phyloP scores from a whole-genome alignment of 2,797 vertebrate species.

The Danio jaintianensis region DNA sequence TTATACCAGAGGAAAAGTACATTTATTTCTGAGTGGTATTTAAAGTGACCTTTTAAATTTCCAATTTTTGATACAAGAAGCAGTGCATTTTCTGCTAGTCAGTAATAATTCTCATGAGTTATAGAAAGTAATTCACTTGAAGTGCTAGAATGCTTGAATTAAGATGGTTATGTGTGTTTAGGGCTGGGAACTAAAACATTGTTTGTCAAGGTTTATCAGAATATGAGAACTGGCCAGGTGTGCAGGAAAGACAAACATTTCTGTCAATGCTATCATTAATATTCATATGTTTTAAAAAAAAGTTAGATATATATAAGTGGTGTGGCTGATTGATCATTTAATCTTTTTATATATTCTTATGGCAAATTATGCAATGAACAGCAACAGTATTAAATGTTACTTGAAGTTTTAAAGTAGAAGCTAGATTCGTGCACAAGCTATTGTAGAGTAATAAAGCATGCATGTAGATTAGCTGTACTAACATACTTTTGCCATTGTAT shows the following conservation, averaged over 20 bases:
- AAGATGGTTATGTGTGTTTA: not conserved
- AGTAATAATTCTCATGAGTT: not conserved
- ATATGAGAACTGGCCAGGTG: conserved; percentile 13
- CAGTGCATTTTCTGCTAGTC: not conserved
- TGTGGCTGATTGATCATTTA: too few species aligned
- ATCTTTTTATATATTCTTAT: too few species aligned
- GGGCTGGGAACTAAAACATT: not conserved
- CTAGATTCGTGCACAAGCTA: not conserved
- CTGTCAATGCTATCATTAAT: not conserved
- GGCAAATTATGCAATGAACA: not conserved
- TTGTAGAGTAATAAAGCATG: too few species aligned
- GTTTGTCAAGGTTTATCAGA: not conserved
- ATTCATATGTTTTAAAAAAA: too few species aligned
- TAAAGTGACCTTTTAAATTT: too few species aligned
- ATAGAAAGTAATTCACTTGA: too few species aligned
- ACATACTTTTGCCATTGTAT: not conserved
- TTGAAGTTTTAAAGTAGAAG: not conserved
- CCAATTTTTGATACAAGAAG: not conserved
- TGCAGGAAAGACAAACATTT: conserved; percentile 28
- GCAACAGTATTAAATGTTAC: not conserved
- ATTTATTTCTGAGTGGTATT: not conserved
- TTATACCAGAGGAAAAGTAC: too few species aligned
- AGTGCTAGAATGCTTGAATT: not conserved
- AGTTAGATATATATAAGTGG: too few species aligned
- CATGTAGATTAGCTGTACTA: not conserved